Evolutionary conservation across 2,888 invertebrate species (phyloP), one percentile per base, ranked within the genome.

Genomic region (Brachypterus glaber): DNA sequence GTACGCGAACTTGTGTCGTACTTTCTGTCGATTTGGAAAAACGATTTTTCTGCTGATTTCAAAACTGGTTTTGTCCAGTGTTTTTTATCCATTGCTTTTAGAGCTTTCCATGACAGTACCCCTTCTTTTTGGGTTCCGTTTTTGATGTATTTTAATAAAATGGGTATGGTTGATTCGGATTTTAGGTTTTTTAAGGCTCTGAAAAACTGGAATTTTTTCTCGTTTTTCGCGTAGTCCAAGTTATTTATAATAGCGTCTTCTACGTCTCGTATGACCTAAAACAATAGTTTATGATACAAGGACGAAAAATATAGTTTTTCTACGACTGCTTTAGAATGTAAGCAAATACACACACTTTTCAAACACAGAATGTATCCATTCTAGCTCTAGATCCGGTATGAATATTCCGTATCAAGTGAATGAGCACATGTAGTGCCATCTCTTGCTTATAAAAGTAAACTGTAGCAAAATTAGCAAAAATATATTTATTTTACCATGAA

Each of bases 1-100:
- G 79, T 78, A 51, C 86, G 68, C 0, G 79, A 73, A 44, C 81
- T 82, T 17, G 80, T 79, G 55, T 83, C 82, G 54, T 76, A 70
- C 42, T 64, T 67, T 15, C 68, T 69, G 12, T 66, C 68, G 2
- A 71, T 53, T 57, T 81, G 77, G 49, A 73, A 76, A 51, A 79
- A 78, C 2, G 79, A 71, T 33, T 63, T 66, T n/a, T 67, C 59
- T 1, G 76, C 74, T 1, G 60, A 54, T 34, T 54, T 59, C 21
- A 73, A 64, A 15, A 78, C 66, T 16, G 61, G 48, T 2, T 49
- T 36, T 33, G 57, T 54, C 67, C 67, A 68, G 17, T 54, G 50
- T 2, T 55, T 48, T 1, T 58, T 46, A 0, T 71, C 68, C 11
- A 80, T 69, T 1, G 69, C 58, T 42, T 72, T 68, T 1, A 88